These are phyloP conservation scores for Henricia sp. DNA, from an alignment of 53 echinoderm and acorn worm genomes.

Conservation along the genomic window DNA sequence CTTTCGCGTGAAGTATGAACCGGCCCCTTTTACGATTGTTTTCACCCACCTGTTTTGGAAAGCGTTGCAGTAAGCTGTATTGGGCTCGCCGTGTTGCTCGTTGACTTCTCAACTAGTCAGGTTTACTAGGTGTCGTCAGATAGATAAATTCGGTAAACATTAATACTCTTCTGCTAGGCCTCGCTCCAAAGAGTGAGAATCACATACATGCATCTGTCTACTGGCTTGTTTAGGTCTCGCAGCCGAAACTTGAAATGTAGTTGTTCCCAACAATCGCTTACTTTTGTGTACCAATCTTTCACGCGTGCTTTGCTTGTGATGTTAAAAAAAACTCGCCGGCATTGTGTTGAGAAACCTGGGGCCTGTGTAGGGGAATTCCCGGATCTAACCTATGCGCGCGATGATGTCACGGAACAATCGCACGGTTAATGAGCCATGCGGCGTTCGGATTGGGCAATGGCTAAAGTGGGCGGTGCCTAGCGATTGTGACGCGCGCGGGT, in stretches of 20 bases:
- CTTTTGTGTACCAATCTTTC: neutral
- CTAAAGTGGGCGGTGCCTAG: neutral
- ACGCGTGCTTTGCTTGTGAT: neutral
- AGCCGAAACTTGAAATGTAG: neutral
- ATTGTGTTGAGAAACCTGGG: neutral
- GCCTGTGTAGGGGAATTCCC: conserved; percentile 12
- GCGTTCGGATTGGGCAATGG: conserved; percentile 29
- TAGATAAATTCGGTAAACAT: conserved; percentile 50
- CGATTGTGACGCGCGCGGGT: neutral
- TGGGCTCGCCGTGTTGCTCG: neutral
- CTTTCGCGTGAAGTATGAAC: too few relatives aligned
- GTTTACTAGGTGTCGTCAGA: conserved; percentile 49
- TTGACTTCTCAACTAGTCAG: conserved; percentile 21
- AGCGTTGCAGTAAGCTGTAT: conserved; percentile 21
- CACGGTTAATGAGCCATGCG: neutral
- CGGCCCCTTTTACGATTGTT: too few relatives aligned
- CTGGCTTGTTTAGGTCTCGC: conserved; percentile 5
- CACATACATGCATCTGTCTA: too few relatives aligned
- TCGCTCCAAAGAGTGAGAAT: conserved; percentile 19
- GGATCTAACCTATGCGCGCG: neutral
- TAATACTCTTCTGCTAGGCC: conserved; percentile 12
- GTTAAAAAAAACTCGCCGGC: neutral
- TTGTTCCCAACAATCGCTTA: neutral
- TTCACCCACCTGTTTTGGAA: conserved; percentile 7
- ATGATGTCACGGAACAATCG: conserved; percentile 24